Conservation (phyloP, 2,797 vertebrate genomes). For the Pipistrellus pipistrellus region DNA sequence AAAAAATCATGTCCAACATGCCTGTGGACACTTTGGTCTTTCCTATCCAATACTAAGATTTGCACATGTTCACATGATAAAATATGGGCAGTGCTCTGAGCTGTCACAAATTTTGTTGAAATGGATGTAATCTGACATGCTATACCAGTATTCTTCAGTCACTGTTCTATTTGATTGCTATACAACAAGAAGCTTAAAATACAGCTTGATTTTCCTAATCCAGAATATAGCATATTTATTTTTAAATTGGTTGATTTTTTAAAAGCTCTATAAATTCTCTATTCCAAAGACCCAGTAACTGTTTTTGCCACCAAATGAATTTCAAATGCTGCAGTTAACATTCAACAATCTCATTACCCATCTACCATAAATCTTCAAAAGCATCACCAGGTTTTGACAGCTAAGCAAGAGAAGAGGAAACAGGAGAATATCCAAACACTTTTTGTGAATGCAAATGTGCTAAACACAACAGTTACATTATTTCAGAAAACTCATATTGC, state of each 20-base stretch:
- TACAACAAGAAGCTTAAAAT: constrained; percentile 64
- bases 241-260: constrained; percentile 83
- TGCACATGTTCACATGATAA: constrained; percentile 52
- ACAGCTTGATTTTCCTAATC: constrained; percentile 72
- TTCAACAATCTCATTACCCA: constrained; percentile 87
- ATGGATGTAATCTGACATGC: constrained; percentile 74
- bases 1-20: not conserved
- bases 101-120: constrained; percentile 72
- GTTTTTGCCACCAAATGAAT: constrained; percentile 82
- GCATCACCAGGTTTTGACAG: constrained; percentile 88
- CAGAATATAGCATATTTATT: constrained; percentile 81
- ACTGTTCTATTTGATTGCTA: constrained; percentile 77
- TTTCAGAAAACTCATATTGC: constrained; percentile 69
- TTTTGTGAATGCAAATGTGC: constrained; percentile 86
- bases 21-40: constrained; percentile 40
- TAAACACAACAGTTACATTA: constrained; percentile 85
- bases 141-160: constrained; percentile 29
- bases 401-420: constrained; percentile 83
- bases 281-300: constrained; percentile 70
- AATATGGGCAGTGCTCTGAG: constrained; percentile 43
- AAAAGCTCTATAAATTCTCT: constrained; percentile 78
- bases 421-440: constrained; percentile 85
- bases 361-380: constrained; percentile 88
- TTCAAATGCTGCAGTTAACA: constrained; percentile 86
- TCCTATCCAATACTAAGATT: constrained; percentile 34